Base-by-base conservation (phyloP, 2,888 invertebrate species). In the Poecilus cupreus region DNA sequence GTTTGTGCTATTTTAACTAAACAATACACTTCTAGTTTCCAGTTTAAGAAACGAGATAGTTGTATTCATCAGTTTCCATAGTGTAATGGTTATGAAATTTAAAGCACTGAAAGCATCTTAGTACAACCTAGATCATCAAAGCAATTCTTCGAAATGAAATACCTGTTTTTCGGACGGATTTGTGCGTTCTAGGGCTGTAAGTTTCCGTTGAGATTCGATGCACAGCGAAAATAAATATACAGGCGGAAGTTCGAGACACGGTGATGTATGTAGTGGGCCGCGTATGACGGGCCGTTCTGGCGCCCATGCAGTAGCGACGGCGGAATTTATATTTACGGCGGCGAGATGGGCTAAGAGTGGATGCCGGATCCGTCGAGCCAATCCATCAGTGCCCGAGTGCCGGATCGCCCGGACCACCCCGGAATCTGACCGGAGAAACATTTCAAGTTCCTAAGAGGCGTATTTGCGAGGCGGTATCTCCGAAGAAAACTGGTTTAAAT, bases 301-400 rank as follows among this genome's bases (percentile, higher is more conserved):
- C 51, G 51, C n/a, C 11, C 54, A 11, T 60, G 24, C 22, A 22
- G 60, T n/a, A n/a, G 6, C 72, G 13, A 46, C 43, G 72, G 51
- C 26, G 37, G 37, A 79, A 79, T 79, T 70, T 79, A 79, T 79
- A 79, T 79, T 79, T 79, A 70, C 79, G 49, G 37, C 37, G 18
- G 46, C 26, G 37, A 79, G 37, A 79, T 70, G 54, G 68, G 32
- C 64, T 39, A 32, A 16, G 64, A 54, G 60, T 64, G 43, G 60
- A 43, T 43, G 64, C 78, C 78, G 78, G 78, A 78, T 78, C 60
- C 78, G 64, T 43, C 39, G 60, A 6, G 43, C 78, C 64, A 78
- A 78, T 78, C 78, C 78, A 78, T 78, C 78, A 78, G 64, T 46
- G 60, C 64, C 26, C 13, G 16, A 18, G 57, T 57, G 20, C 24